Evolutionary conservation across 1,140 invertebrate species (phyloP).

Genomic region (Cotesia glomerata): DNA sequence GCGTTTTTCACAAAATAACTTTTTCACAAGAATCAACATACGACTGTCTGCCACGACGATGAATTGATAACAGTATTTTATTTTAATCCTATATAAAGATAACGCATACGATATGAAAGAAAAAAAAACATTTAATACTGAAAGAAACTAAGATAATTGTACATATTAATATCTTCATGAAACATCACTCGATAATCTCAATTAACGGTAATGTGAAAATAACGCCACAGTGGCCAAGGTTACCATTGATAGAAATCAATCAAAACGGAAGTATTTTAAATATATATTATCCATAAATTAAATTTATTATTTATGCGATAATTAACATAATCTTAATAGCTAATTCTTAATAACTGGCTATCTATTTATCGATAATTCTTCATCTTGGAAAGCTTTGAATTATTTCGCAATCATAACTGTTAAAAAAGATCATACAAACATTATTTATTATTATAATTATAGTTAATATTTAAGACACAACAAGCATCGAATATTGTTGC

Average conservation of each 20-base stretch:
- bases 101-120: constrained; percentile 1
- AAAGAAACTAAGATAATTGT: constrained; percentile 17
- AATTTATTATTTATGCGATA: not conserved
- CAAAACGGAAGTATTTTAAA: constrained; percentile 5
- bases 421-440: no score
- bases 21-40: not conserved
- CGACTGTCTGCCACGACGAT: not conserved
- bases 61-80: constrained; percentile 11
- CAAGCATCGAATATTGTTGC: no score
- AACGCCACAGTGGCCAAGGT: not conserved
- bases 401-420: no score
- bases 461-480: no score
- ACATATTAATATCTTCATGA: constrained; percentile 7
- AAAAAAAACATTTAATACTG: not conserved
- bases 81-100: constrained; percentile 11
- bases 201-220: constrained; percentile 22
- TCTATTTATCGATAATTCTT: no score
- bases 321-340: not conserved
- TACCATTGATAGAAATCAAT: constrained; percentile 11
- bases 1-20: not conserved
- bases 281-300: not conserved
- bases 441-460: no score
- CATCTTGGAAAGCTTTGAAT: no score
- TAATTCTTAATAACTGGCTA: no score
- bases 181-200: constrained; percentile 15